These are phyloP conservation scores for Arbacia lixula DNA, from an alignment of 53 echinoderm and acorn worm species.

Conservation along the genomic window DNA sequence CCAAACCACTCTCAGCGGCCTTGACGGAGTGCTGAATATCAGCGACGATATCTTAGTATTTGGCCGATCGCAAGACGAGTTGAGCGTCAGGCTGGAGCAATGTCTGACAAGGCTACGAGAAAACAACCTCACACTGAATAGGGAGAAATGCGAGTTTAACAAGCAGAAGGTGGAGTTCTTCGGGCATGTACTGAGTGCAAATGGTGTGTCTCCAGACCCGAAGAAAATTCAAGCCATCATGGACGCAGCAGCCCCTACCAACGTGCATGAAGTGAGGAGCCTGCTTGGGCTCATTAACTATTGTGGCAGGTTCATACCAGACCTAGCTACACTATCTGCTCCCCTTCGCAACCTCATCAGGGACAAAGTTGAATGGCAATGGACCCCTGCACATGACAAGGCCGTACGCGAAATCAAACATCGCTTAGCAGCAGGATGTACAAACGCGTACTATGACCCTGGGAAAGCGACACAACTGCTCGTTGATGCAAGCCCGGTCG, in stretches of 20 bases:
- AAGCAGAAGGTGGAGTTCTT: too few relatives aligned
- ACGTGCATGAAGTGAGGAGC: too few relatives aligned
- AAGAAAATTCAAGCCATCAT: too few relatives aligned
- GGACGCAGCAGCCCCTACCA: too few relatives aligned
- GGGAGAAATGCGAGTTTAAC: too few relatives aligned
- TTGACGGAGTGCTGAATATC: conserved; percentile 64
- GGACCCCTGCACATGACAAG: neutral
- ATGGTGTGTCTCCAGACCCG: too few relatives aligned
- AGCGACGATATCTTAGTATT: too few relatives aligned
- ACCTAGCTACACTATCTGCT: conserved; percentile 41
- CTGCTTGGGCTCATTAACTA: conserved; percentile 60
- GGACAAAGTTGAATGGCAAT: conserved; percentile 54
- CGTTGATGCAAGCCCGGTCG: conserved; percentile 73
- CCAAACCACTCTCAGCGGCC: conserved; percentile 54
- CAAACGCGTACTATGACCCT: conserved; percentile 67
- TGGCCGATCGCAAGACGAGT: too few relatives aligned
- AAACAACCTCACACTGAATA: too few relatives aligned
- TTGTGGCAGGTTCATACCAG: conserved; percentile 51
- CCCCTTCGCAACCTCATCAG: conserved; percentile 51
- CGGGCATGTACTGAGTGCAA: too few relatives aligned
- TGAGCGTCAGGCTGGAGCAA: too few relatives aligned
- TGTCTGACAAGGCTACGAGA: too few relatives aligned
- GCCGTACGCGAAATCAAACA: conserved; percentile 47
- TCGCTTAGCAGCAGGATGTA: conserved; percentile 42
- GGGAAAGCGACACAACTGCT: conserved; percentile 52